Evolutionary conservation across 1,140 invertebrate species (phyloP).

Genomic region (Penaeus chinensis): DNA sequence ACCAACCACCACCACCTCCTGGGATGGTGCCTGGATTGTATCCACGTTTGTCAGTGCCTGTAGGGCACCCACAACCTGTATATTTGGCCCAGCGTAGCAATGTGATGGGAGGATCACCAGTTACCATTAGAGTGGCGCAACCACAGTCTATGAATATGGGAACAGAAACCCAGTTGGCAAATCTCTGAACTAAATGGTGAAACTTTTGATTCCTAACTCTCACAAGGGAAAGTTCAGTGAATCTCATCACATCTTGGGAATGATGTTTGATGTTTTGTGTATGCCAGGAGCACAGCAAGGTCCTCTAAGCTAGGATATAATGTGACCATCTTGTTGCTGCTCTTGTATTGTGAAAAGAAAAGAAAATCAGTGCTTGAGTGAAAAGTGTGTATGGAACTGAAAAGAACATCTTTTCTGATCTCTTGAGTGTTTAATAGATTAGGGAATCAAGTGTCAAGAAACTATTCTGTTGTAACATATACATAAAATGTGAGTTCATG

Average conservation of each 20-base stretch:
- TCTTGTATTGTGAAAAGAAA: too few relatives aligned
- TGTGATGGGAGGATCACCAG: conserved; percentile 62
- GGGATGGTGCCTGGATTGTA: conserved; percentile 52
- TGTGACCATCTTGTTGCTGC: too few relatives aligned
- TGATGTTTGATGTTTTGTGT: conserved; percentile 12
- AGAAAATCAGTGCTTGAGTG: too few relatives aligned
- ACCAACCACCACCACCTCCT: conserved; percentile 54
- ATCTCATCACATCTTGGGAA: conserved; percentile 34
- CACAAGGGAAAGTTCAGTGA: conserved; percentile 31
- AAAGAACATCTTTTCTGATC: not conserved
- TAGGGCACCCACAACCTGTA: conserved; percentile 55
- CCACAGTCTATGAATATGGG: conserved; percentile 53
- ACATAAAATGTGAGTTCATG: too few relatives aligned
- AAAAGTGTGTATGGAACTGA: too few relatives aligned
- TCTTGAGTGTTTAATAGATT: conserved; percentile 55
- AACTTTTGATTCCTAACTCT: not conserved
- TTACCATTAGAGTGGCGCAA: conserved; percentile 60
- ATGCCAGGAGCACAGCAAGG: conserved; percentile 33
- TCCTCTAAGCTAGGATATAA: conserved; percentile 1
- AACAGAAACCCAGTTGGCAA: conserved; percentile 62
- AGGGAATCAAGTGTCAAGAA: conserved; percentile 41
- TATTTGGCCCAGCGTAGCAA: conserved; percentile 63
- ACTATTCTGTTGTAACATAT: conserved; percentile 2
- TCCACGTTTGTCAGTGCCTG: conserved; percentile 51
- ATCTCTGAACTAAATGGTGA: conserved; percentile 53